Evolutionary conservation across 2,888 invertebrate genomes (phyloP).

Genomic region (Rhamnusium bicolor): DNA sequence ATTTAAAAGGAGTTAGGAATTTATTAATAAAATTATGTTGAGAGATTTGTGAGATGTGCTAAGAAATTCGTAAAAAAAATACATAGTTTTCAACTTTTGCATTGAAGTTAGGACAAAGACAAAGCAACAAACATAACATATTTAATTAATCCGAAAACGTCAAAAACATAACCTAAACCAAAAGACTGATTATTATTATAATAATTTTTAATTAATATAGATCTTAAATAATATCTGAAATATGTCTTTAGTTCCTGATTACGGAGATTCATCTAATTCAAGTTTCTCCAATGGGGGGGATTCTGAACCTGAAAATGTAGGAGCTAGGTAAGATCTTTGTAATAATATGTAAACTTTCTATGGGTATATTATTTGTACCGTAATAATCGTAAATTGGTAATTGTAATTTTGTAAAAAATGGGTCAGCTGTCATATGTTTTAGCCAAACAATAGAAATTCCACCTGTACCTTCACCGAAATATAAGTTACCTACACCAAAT

Average conservation of each 20-base stretch:
- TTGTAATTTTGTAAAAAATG: slow-evolving; percentile 63
- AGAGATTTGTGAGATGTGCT: too few relatives aligned
- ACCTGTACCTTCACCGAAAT: slow-evolving; percentile 39
- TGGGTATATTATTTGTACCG: background rate
- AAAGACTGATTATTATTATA: slow-evolving; percentile 11
- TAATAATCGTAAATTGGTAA: slow-evolving; percentile 38
- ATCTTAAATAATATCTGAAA: background rate
- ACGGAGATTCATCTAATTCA: slow-evolving; percentile 74
- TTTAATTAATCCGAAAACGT: too few relatives aligned
- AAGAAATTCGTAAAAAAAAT: too few relatives aligned
- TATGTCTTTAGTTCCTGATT: slow-evolving; percentile 79
- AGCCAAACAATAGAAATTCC: slow-evolving; percentile 59
- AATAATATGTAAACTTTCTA: slow-evolving; percentile 17
- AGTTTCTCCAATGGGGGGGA: slow-evolving; percentile 70
- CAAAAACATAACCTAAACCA: background rate
- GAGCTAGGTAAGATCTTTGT: slow-evolving; percentile 37
- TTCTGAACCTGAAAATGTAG: slow-evolving; percentile 44
- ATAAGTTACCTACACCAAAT: slow-evolving; percentile 78
- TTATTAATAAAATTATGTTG: too few relatives aligned
- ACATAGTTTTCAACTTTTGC: too few relatives aligned
- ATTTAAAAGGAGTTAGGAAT: too few relatives aligned
- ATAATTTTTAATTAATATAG: background rate
- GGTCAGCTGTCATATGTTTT: slow-evolving; percentile 68
- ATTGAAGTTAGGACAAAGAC: too few relatives aligned
- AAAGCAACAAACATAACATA: too few relatives aligned